Evolutionary conservation across 1,140 invertebrate genomes (phyloP).

Genomic region (Wasmannia auropunctata): DNA sequence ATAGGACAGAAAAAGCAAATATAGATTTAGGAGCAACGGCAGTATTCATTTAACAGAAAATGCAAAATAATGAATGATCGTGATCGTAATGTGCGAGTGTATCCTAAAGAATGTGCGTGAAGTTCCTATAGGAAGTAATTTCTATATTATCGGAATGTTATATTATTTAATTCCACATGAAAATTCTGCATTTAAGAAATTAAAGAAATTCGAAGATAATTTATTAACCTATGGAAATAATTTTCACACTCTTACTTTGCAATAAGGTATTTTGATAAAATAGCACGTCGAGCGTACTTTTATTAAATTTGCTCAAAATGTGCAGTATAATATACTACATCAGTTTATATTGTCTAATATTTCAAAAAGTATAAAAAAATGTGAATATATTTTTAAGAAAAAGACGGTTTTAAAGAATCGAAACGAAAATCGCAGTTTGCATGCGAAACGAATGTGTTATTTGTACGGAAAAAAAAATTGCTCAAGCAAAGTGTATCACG

Average conservation of each 20-base stretch:
- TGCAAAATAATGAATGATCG: constrained; percentile 3
- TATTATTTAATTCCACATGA: not conserved
- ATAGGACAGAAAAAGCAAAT: constrained; percentile 21
- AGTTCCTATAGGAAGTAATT: constrained; percentile 28
- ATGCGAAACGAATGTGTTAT: not conserved
- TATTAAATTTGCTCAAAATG: not conserved
- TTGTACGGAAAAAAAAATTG: constrained; percentile 13
- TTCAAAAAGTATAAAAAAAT: not conserved
- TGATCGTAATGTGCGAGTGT: not conserved
- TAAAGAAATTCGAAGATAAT: not conserved
- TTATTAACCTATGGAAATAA: not conserved
- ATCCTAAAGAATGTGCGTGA: constrained; percentile 1
- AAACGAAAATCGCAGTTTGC: constrained; percentile 6
- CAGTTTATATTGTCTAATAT: constrained; percentile 7
- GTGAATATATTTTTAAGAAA: not conserved
- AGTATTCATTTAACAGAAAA: constrained; percentile 55
- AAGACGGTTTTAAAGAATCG: not conserved
- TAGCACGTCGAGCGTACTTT: not conserved
- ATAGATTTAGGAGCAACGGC: constrained; percentile 52
- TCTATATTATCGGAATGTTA: constrained; percentile 28
- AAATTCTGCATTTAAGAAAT: constrained; percentile 22
- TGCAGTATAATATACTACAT: not conserved
- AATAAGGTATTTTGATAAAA: constrained; percentile 26
- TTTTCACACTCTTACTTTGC: not conserved
- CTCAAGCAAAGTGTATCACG: constrained; percentile 21